These are phyloP conservation scores for Pterocles burchelli DNA, from an alignment of 2,113 vertebrate species.

Conservation along the genomic window DNA sequence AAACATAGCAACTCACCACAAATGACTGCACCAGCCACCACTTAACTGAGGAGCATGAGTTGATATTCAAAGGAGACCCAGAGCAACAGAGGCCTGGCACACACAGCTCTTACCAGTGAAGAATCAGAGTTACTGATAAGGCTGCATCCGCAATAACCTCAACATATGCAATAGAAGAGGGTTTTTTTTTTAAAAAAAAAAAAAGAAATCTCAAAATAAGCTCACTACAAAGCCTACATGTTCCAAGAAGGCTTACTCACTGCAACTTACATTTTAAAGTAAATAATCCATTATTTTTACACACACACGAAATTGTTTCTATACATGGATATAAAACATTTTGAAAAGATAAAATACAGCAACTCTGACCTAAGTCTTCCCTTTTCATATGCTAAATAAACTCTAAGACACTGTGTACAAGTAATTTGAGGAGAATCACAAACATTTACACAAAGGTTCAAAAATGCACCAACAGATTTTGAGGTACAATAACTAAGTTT, in stretches of 20 bases:
- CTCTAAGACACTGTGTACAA: not conserved
- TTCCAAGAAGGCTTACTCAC: not conserved
- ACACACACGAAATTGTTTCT: not conserved
- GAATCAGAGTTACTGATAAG: not conserved
- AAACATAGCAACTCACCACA: not conserved
- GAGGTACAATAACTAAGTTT: not conserved
- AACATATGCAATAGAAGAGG: rapidly evolving
- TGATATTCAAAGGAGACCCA: not conserved
- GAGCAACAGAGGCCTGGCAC: not conserved
- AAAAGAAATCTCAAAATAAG: not conserved
- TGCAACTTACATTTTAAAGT: not conserved
- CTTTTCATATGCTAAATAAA: not conserved
- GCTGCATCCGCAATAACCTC: not conserved
- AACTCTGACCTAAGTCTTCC: not conserved
- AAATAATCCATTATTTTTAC: not conserved
- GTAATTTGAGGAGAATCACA: not conserved
- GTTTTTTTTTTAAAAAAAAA: not conserved
- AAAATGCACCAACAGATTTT: not conserved
- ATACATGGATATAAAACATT: not conserved
- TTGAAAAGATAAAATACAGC: not conserved
- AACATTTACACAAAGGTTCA: not conserved
- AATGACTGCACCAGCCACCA: not conserved
- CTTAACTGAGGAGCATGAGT: not conserved
- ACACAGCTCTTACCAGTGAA: not conserved
- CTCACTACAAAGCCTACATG: not conserved